Conservation (phyloP, 2,113 vertebrate genomes). For the Echinops telfairi region DNA sequence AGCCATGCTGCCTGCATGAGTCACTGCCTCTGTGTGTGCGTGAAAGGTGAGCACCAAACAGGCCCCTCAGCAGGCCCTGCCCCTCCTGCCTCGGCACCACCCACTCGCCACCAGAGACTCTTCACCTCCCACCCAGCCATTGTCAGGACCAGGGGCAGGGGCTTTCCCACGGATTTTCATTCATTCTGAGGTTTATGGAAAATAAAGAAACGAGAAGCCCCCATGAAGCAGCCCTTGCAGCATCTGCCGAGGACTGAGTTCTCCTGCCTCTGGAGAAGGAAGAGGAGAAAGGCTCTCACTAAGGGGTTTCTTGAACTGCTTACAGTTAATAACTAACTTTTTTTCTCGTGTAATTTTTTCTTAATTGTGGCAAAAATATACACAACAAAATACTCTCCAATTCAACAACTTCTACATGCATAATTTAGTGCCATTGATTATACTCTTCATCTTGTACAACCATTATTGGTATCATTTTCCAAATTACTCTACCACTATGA, state of each 20-base stretch:
- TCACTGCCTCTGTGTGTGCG: conserved; percentile 61
- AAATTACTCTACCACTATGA: too few species aligned
- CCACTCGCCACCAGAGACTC: conserved; percentile 46
- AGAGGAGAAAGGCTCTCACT: conserved; percentile 76
- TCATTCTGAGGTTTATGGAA: conserved; percentile 86
- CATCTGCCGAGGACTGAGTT: conserved; percentile 80
- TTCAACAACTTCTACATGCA: too few species aligned
- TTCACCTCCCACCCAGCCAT: conserved; percentile 7
- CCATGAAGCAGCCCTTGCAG: conserved; percentile 73
- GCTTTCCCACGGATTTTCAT: conserved; percentile 80
- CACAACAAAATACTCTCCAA: too few species aligned
- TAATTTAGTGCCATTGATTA: too few species aligned
- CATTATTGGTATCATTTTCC: too few species aligned
- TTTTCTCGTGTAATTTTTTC: too few species aligned
- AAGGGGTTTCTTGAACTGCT: conserved; percentile 83
- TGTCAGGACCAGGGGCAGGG: conserved; percentile 48
- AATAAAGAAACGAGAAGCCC: conserved; percentile 73
- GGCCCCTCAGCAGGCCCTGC: conserved; percentile 24
- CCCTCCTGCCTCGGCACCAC: conserved; percentile 31
- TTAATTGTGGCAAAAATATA: too few species aligned
- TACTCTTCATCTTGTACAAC: too few species aligned
- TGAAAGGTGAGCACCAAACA: conserved; percentile 61
- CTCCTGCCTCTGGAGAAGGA: conserved; percentile 61
- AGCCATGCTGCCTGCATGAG: conserved; percentile 89
- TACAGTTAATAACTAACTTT: conserved; percentile 72